Evolutionary conservation across 1,140 invertebrate genomes (phyloP).

Genomic region (Sarcophaga peregrina): DNA sequence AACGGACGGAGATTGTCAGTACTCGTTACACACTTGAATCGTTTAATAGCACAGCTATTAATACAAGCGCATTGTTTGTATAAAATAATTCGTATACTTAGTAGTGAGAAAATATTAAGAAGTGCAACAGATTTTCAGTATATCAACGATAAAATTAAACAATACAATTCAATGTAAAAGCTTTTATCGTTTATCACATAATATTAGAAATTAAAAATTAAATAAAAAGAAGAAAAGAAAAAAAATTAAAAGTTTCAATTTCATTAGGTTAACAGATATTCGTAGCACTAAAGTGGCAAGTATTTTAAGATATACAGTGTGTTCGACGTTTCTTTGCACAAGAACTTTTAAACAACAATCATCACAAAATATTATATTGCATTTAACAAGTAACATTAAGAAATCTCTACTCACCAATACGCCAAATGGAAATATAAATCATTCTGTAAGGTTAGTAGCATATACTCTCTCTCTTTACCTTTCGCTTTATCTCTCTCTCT

Average conservation of each 20-base stretch:
- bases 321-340: background rate
- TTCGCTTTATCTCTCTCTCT: background rate
- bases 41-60: background rate
- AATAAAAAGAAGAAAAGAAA: background rate
- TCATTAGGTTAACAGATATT: background rate
- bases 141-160: background rate
- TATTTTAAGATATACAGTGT: background rate
- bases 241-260: background rate
- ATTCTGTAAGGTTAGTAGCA: slow-evolving; percentile 19
- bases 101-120: background rate
- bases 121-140: background rate
- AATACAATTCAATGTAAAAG: too few species aligned
- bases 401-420: slow-evolving; percentile 7
- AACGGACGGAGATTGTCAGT: background rate
- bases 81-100: background rate
- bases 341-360: too few species aligned
- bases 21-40: background rate
- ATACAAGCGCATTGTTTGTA: too few species aligned
- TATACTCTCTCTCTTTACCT: background rate
- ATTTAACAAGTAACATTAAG: background rate
- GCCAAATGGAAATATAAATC: slow-evolving; percentile 33
- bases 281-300: background rate
- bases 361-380: background rate
- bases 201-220: background rate
- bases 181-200: too few species aligned